A percentile compares a stretch with the other conserved stretches of the same genome.
phyloP scores from a whole-genome alignment of 2,113 vertebrate genomes.

The Melanotaenia duboulayi region DNA sequence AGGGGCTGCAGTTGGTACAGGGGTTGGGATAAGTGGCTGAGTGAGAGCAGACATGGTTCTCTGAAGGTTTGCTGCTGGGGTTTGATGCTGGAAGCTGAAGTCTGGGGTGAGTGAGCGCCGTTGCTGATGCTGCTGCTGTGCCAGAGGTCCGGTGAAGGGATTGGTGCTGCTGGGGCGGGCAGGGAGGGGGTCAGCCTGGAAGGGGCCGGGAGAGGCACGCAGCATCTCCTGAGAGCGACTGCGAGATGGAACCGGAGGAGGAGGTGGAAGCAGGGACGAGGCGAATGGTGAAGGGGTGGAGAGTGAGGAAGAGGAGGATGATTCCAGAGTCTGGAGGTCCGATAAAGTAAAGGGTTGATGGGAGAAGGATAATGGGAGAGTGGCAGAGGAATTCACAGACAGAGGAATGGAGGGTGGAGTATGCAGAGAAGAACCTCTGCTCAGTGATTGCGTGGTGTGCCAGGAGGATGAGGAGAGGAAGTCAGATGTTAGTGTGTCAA shows the following conservation, averaged over 20 bases:
- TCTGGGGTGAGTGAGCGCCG: constrained; percentile 69
- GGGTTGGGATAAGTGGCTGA: constrained; percentile 66
- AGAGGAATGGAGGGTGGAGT: constrained; percentile 56
- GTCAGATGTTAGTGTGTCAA: constrained; percentile 85
- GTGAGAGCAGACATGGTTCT: constrained; percentile 53
- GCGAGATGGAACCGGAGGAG: constrained; percentile 83
- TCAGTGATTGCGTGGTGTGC: constrained; percentile 84
- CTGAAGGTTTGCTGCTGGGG: constrained; percentile 56
- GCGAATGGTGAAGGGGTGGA: constrained; percentile 46
- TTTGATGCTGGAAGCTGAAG: constrained; percentile 64
- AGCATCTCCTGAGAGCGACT: constrained; percentile 85
- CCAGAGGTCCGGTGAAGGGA: constrained; percentile 83
- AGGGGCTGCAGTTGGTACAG: constrained; percentile 20
- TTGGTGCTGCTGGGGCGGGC: constrained; percentile 83
- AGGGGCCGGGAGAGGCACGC: constrained; percentile 82
- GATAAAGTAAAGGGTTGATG: constrained; percentile 78
- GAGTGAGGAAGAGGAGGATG: constrained; percentile 62
- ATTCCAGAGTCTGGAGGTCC: constrained; percentile 64
- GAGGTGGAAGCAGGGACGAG: constrained; percentile 81
- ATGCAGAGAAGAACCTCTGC: constrained; percentile 68
- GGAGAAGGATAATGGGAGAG: constrained; percentile 77
- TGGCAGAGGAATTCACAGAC: constrained; percentile 63
- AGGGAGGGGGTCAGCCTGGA: constrained; percentile 71
- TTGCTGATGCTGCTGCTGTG: constrained; percentile 56
- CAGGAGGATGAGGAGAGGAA: constrained; percentile 78